These are phyloP conservation scores for Chouioia cunea DNA, from an alignment of 2,888 invertebrate species.

Conservation along the genomic window DNA sequence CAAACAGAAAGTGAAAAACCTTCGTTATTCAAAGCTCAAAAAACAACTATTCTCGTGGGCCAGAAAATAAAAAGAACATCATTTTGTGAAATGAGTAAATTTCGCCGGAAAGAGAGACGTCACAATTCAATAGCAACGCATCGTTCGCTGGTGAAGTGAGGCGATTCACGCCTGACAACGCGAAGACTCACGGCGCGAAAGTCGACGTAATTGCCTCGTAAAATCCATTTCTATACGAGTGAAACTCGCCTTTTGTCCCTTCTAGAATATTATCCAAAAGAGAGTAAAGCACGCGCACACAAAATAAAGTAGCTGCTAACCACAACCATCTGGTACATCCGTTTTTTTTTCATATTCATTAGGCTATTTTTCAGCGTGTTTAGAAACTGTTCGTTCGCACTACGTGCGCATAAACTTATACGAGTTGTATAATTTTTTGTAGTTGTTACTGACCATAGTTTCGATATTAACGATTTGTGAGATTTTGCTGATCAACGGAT, in stretches of 20 bases:
- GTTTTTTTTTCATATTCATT: too few relatives aligned
- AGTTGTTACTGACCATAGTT: too few relatives aligned
- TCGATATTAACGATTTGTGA: too few relatives aligned
- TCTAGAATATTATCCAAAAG: too few relatives aligned
- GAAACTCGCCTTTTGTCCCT: constrained; percentile 34
- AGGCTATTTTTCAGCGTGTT: too few relatives aligned
- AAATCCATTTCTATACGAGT: constrained; percentile 49
- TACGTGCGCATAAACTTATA: too few relatives aligned
- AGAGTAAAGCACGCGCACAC: too few relatives aligned
- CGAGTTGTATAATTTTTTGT: too few relatives aligned
- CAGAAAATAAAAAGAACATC: not conserved
- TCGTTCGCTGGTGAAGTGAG: constrained; percentile 26
- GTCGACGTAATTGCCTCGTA: constrained; percentile 52
- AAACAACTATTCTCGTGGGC: not conserved
- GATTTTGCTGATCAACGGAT: too few relatives aligned
- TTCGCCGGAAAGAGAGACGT: constrained; percentile 1
- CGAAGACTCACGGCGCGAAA: constrained; percentile 50
- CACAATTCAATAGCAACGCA: not conserved
- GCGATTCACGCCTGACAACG: constrained; percentile 43
- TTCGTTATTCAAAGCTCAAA: constrained; percentile 13
- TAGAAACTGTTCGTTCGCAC: too few relatives aligned
- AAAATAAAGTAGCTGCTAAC: too few relatives aligned
- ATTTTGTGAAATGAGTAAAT: not conserved
- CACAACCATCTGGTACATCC: too few relatives aligned
- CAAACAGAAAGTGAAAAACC: constrained; percentile 33